phyloP scores from a whole-genome alignment of 2,888 invertebrate species.

The Gnatocerus cornutus region DNA sequence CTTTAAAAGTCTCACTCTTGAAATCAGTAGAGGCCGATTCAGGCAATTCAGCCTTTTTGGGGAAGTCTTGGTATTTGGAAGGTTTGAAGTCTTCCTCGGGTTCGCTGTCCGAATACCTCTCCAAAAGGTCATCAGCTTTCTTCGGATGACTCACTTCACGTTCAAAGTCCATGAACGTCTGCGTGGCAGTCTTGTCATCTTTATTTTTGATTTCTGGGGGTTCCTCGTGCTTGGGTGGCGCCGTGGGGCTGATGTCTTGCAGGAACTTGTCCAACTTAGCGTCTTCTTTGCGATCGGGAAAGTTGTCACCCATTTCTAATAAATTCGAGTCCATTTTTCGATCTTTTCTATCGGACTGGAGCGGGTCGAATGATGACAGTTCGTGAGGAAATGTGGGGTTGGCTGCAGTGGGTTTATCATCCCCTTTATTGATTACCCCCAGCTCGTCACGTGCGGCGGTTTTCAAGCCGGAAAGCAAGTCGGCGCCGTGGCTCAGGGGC shows the following conservation, averaged over 20 bases:
- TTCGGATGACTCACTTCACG: slow-evolving; percentile 55
- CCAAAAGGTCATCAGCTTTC: slow-evolving; percentile 68
- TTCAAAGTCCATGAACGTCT: slow-evolving; percentile 67
- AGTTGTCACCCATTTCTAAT: slow-evolving; percentile 67
- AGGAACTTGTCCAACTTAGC: slow-evolving; percentile 66
- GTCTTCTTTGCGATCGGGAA: slow-evolving; percentile 64
- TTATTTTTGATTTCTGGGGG: slow-evolving; percentile 54
- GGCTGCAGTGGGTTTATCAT: slow-evolving; percentile 65
- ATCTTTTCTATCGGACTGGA: slow-evolving; percentile 40
- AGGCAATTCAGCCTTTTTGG: slow-evolving; percentile 54
- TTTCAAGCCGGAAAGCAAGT: slow-evolving; percentile 56
- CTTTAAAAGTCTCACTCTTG: slow-evolving; percentile 61
- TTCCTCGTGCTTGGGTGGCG: slow-evolving; percentile 47
- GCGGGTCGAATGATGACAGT: slow-evolving; percentile 54
- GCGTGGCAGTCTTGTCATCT: slow-evolving; percentile 59
- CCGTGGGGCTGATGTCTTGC: slow-evolving; percentile 59
- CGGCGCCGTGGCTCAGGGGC: slow-evolving; percentile 69
- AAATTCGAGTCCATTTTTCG: slow-evolving; percentile 66
- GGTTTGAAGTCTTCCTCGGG: slow-evolving; percentile 71
- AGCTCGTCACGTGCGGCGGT: slow-evolving; percentile 62
- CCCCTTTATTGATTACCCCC: slow-evolving; percentile 69
- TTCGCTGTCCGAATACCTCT: slow-evolving; percentile 76
- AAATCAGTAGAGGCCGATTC: slow-evolving; percentile 53
- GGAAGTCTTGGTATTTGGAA: slow-evolving; percentile 59
- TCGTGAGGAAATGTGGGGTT: slow-evolving; percentile 56